Evolutionary conservation across 1,140 invertebrate genomes (phyloP).

Genomic region (Hetaerina americana): DNA sequence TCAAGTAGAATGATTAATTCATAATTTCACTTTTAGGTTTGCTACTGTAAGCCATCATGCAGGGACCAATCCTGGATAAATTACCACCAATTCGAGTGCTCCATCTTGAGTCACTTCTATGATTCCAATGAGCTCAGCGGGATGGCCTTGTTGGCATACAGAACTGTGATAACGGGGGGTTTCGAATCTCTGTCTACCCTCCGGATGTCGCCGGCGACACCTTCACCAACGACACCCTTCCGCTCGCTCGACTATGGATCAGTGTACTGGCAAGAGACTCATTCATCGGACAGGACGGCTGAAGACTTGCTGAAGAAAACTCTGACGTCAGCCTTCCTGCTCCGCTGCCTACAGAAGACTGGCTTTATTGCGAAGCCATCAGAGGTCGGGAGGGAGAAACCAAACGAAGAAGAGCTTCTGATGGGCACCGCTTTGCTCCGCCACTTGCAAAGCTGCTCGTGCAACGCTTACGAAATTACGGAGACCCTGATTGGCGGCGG

Average conservation of each 20-base stretch:
- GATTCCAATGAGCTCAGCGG: conserved; percentile 24
- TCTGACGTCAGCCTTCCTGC: conserved; percentile 38
- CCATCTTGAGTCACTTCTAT: conserved; percentile 31
- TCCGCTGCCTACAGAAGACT: conserved; percentile 32
- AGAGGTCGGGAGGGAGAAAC: conserved; percentile 6
- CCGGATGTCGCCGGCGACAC: conserved; percentile 14
- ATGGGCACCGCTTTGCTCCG: conserved; percentile 34
- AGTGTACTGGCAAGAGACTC: conserved; percentile 32
- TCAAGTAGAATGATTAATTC: too few relatives aligned
- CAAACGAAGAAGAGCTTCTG: conserved; percentile 15
- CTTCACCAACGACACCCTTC: conserved; percentile 20
- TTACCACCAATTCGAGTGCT: conserved; percentile 41
- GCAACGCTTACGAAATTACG: conserved; percentile 50
- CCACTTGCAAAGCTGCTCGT: conserved; percentile 42
- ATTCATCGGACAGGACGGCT: conserved; percentile 28
- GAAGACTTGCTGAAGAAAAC: conserved; percentile 35
- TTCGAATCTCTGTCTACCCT: conserved; percentile 7
- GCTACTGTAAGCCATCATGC: conserved; percentile 37
- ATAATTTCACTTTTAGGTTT: conserved; percentile 24
- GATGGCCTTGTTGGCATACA: conserved; percentile 35
- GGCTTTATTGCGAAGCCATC: conserved; percentile 23
- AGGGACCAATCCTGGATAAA: conserved; percentile 28
- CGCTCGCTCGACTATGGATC: conserved; percentile 25
- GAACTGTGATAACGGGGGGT: conserved; percentile 31
- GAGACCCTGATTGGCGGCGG: conserved; percentile 31